Base-by-base conservation (phyloP, 30 jellyfish, hydroid and myxozoan genomes). In the Calvadosia cruxmelitensis region DNA sequence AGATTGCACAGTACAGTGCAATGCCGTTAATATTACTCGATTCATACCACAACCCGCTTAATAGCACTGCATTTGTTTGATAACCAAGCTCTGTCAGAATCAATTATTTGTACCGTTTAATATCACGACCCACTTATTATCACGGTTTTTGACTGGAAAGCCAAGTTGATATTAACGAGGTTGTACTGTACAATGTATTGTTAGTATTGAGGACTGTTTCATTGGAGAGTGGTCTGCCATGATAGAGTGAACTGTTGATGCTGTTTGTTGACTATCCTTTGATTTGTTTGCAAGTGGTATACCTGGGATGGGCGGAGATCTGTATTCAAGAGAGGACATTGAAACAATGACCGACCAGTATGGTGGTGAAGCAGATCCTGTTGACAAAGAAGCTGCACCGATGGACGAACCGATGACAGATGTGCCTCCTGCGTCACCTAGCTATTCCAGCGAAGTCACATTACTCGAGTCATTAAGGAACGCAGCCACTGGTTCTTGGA, bases 251-350 rank as follows among this genome's bases (percentile, higher is more conserved):
- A 42, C 57, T 42, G 20, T 5, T 20, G 57, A 20, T 20, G 20
- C 57, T 42, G 57, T 42, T 42, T 42, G 57, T 20, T 42, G 10
- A 20, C 20, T 42, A 42, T 20, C 10, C 20, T 42, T 42, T 42
- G n/a, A n/a, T n/a, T n/a, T n/a, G n/a, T n/a, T n/a, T n/a, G n/a
- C n/a, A 36, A 78, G 92, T 70, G 86, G 89, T 20, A 70, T 62
- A 34, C 94, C 94, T 0, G 98, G 98, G 20, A 89, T 89, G 98
- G 95, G 95, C 35, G 98, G 98, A 0, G 95, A 82, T 15, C 72
- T 89, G 94, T 89, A 76, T 70, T 70, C 85, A 2, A 83, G 57
- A 35, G 98, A 89, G 26, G 98, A 89, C 35, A 52, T 89, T 1
- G 93, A 79, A 24, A 76, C 70, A 35, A 81, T 81, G 94, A 65